These are phyloP conservation scores for Entelurus aequoreus DNA, from an alignment of 2,113 vertebrate genomes.

Conservation along the genomic window DNA sequence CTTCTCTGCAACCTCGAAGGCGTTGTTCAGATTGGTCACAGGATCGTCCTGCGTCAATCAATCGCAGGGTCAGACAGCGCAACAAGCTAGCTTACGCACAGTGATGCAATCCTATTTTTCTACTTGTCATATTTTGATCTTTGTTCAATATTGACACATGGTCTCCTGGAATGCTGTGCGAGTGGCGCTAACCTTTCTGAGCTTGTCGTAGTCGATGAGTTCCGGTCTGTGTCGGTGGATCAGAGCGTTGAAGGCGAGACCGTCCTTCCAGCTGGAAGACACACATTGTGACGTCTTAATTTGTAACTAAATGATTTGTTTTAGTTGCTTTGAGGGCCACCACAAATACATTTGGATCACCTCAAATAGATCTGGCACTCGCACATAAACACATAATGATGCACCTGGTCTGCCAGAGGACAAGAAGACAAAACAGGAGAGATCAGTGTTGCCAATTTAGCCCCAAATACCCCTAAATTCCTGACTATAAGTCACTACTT, in stretches of 20 bases:
- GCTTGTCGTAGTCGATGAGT: slow-evolving; percentile 91
- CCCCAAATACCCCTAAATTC: too few species aligned
- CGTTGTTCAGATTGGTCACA: slow-evolving; percentile 77
- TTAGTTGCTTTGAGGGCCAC: too few species aligned
- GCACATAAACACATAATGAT: too few species aligned
- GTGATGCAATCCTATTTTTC: background rate
- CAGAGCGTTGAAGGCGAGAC: slow-evolving; percentile 91
- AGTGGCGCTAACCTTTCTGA: slow-evolving; percentile 78
- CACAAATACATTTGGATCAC: too few species aligned
- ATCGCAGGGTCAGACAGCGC: background rate
- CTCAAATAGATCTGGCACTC: too few species aligned
- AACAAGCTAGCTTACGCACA: background rate
- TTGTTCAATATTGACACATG: background rate
- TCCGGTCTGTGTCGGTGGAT: slow-evolving; percentile 94
- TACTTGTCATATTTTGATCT: background rate
- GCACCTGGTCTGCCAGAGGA: too few species aligned
- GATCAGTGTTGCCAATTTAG: too few species aligned
- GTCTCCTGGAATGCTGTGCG: background rate
- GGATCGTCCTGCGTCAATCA: slow-evolving; percentile 69
- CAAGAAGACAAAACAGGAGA: too few species aligned
- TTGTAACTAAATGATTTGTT: too few species aligned
- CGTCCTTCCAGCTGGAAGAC: slow-evolving; percentile 87
- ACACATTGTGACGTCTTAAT: background rate
- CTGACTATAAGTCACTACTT: too few species aligned
- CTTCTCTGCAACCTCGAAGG: slow-evolving; percentile 79